Evolutionary conservation across 2,113 vertebrate species (phyloP).

Genomic region (Catharus minimus): DNA sequence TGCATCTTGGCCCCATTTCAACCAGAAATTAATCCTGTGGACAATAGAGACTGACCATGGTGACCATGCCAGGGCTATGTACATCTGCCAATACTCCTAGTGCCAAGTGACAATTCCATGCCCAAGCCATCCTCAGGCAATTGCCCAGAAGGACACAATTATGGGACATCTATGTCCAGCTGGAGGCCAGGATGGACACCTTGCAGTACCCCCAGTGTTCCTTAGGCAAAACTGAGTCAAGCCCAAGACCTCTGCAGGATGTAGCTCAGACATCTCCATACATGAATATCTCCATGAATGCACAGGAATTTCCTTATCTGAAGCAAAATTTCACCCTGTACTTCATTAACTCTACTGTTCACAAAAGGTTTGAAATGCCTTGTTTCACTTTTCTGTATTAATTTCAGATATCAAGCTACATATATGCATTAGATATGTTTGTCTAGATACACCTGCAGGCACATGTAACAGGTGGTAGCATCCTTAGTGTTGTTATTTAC

Average conservation of each 20-base stretch:
- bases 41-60: neutral
- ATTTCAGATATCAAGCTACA: neutral
- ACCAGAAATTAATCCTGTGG: neutral
- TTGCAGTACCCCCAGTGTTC: neutral
- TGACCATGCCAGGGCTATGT: accelerated
- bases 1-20: neutral
- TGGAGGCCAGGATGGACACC: neutral
- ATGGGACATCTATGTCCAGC: neutral
- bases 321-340: neutral
- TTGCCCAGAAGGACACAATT: accelerated
- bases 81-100: neutral
- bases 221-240: neutral
- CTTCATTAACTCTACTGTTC: neutral
- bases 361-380: neutral
- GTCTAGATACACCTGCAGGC: neutral
- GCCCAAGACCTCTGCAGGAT: neutral
- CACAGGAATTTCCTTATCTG: neutral
- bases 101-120: neutral
- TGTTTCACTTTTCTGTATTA: neutral
- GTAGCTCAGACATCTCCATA: neutral
- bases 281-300: neutral
- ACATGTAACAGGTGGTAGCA: neutral
- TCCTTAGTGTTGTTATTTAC: constrained; percentile 32
- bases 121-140: neutral
- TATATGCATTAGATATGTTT: neutral